phyloP scores from a whole-genome alignment of 2,888 invertebrate species.

The Periphyllus acericola region DNA sequence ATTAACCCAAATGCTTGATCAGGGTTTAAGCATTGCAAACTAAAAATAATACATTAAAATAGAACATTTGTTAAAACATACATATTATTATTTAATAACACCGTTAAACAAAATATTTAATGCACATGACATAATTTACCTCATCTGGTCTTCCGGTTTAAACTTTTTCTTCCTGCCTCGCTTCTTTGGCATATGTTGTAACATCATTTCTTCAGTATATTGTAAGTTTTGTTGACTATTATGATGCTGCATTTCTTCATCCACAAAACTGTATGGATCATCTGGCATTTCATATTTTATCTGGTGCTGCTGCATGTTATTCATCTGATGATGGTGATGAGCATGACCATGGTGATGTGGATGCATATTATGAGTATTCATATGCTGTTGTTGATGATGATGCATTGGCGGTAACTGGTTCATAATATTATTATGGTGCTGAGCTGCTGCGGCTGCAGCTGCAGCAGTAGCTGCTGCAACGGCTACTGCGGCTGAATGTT shows the following conservation, averaged over 20 bases:
- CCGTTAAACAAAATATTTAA: background rate
- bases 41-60: conserved; percentile 21
- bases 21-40: conserved; percentile 55
- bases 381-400: conserved; percentile 63
- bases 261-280: conserved; percentile 87
- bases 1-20: conserved; percentile 59
- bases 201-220: conserved; percentile 63
- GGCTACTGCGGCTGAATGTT: conserved; percentile 58
- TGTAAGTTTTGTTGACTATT: conserved; percentile 57
- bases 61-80: background rate
- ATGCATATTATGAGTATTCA: conserved; percentile 63
- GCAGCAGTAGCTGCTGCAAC: conserved; percentile 43
- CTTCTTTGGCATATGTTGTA: conserved; percentile 72
- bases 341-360: conserved; percentile 63
- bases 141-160: conserved; percentile 68
- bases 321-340: conserved; percentile 63
- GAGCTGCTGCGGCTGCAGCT: conserved; percentile 65
- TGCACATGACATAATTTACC: conserved; percentile 65
- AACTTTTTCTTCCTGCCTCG: conserved; percentile 87
- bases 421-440: conserved; percentile 64
- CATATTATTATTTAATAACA: background rate
- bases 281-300: conserved; percentile 65
- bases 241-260: conserved; percentile 69
- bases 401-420: conserved; percentile 65
- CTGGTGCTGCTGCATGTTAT: conserved; percentile 60